These are phyloP conservation scores for Prenolepis imparis DNA, from an alignment of 2,888 invertebrate genomes.

Conservation along the genomic window DNA sequence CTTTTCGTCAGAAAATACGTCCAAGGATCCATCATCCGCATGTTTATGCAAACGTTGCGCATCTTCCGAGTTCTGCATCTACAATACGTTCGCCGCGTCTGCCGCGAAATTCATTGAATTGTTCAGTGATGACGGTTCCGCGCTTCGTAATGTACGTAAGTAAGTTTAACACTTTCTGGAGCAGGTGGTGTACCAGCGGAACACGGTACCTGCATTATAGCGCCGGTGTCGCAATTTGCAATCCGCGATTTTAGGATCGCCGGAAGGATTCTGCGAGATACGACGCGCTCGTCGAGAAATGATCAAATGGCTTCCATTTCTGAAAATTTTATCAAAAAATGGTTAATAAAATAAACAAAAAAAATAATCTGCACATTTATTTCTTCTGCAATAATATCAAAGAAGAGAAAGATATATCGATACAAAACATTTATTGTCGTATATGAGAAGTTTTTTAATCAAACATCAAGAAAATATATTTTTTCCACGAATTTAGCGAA, in stretches of 20 bases:
- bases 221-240: slow-evolving; percentile 53
- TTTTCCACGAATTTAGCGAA: no score
- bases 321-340: not conserved
- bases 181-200: slow-evolving; percentile 62
- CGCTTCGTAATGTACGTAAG: slow-evolving; percentile 66
- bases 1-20: not conserved
- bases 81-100: slow-evolving; percentile 26
- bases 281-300: slow-evolving; percentile 13
- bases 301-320: not conserved
- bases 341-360: no score
- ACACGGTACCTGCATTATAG: slow-evolving; percentile 75
- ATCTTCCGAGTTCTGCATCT: slow-evolving; percentile 9
- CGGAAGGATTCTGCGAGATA: slow-evolving; percentile 19
- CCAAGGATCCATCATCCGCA: slow-evolving; percentile 15
- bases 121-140: slow-evolving; percentile 52
- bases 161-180: slow-evolving; percentile 72
- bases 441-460: no score
- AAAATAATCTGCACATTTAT: no score
- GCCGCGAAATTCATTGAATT: slow-evolving; percentile 62
- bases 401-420: no score
- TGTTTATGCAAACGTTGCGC: slow-evolving; percentile 40
- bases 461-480: no score
- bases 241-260: slow-evolving; percentile 54
- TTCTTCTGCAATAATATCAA: not conserved
- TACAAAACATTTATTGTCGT: no score